A percentile compares a stretch with the other conserved stretches of the same genome.
Evolutionary conservation across 2,113 vertebrate species (phyloP).

Genomic region (Solea solea): DNA sequence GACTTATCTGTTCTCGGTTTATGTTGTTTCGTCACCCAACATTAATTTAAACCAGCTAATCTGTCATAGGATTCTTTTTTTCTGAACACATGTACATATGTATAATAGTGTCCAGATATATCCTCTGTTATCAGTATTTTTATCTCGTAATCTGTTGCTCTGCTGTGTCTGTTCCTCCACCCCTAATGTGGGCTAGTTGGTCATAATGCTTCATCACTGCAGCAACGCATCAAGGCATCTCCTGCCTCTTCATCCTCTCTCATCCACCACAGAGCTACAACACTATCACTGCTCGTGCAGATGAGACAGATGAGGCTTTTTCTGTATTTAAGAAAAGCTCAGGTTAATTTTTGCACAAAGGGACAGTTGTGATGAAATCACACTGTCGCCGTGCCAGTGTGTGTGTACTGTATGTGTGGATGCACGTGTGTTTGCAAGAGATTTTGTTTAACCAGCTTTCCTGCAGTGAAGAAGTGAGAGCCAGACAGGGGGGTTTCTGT

Average conservation of each 20-base stretch:
- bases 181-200: constrained; percentile 38
- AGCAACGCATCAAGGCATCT: constrained; percentile 13
- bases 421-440: constrained; percentile 32
- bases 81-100: too few relatives aligned
- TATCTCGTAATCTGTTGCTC: constrained; percentile 27
- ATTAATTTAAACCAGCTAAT: too few relatives aligned
- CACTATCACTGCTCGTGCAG: constrained; percentile 12
- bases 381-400: constrained; percentile 15
- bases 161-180: constrained; percentile 29
- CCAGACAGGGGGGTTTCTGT: constrained; percentile 75
- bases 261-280: constrained; percentile 27
- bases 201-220: constrained; percentile 23
- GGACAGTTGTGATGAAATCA: constrained; percentile 26
- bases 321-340: constrained; percentile 30
- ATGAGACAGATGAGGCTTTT: constrained; percentile 26
- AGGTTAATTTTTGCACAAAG: not conserved
- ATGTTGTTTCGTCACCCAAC: too few relatives aligned
- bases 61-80: too few relatives aligned
- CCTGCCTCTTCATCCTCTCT: constrained; percentile 23
- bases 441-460: constrained; percentile 50
- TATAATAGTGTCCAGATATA: not conserved
- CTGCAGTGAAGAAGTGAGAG: constrained; percentile 44
- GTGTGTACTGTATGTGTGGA: not conserved
- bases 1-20: too few relatives aligned
- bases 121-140: constrained; percentile 13